These are phyloP conservation scores for Sinocyclocheilus rhinocerous DNA, from an alignment of 2,113 vertebrate species.

Conservation along the genomic window DNA sequence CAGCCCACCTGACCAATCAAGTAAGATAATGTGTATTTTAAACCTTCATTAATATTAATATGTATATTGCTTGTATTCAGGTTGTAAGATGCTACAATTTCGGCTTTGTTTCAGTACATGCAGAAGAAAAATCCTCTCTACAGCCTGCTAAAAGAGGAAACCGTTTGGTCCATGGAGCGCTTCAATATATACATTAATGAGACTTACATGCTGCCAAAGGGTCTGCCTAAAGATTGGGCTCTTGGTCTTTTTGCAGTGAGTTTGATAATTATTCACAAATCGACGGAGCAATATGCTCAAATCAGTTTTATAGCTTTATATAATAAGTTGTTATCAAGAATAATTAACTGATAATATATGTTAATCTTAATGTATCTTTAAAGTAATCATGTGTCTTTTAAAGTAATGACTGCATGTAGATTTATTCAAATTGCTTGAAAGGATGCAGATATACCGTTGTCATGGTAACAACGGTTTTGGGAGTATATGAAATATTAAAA, in stretches of 20 bases:
- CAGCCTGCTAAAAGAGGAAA: constrained; percentile 82
- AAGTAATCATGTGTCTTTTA: not conserved
- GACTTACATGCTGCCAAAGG: constrained; percentile 70
- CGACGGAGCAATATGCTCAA: not conserved
- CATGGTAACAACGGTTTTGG: constrained; percentile 33
- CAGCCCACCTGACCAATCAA: constrained; percentile 86
- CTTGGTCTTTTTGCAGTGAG: constrained; percentile 82
- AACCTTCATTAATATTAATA: too few species aligned
- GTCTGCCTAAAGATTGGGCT: constrained; percentile 86
- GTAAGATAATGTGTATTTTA: constrained; percentile 61
- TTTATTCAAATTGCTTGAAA: constrained; percentile 18
- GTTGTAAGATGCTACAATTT: too few species aligned
- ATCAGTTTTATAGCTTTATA: not conserved
- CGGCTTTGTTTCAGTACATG: constrained; percentile 74
- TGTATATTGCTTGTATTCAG: not conserved
- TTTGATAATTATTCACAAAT: not conserved
- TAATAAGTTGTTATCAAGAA: not conserved
- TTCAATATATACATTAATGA: constrained; percentile 85
- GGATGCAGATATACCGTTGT: not conserved
- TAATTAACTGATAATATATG: not conserved
- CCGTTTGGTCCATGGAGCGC: constrained; percentile 85
- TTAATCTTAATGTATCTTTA: not conserved
- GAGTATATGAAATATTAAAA: constrained; percentile 5
- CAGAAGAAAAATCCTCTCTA: constrained; percentile 89
- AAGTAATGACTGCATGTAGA: not conserved